Conservation (phyloP, 2,797 vertebrate species). For the Enteromius argenteus region DNA sequence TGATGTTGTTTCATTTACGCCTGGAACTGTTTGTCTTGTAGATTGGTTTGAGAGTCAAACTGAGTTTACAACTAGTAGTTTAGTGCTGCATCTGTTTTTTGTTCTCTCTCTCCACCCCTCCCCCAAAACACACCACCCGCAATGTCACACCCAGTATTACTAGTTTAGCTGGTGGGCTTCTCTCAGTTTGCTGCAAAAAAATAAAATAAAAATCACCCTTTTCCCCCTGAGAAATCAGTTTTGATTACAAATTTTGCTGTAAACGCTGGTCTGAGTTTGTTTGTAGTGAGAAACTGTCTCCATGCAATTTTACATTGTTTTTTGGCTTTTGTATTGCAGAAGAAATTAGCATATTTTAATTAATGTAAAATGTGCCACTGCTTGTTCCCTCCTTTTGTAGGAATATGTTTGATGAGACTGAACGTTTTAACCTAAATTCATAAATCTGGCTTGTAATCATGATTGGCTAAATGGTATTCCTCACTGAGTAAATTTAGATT, state of each 20-base stretch:
- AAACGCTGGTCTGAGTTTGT: background rate
- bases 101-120: constrained; percentile 69
- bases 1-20: background rate
- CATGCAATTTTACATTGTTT: background rate
- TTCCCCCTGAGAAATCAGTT: background rate
- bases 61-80: constrained; percentile 67
- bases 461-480: background rate
- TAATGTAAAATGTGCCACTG: background rate
- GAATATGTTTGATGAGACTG: background rate
- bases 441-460: background rate
- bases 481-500: background rate
- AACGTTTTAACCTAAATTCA: background rate
- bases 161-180: constrained; percentile 74
- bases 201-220: constrained; percentile 65
- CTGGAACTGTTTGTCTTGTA: background rate
- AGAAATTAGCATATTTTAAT: background rate
- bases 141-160: constrained; percentile 79
- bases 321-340: background rate
- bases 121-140: constrained; percentile 65
- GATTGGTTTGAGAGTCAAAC: constrained; percentile 49
- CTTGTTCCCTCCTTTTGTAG: background rate
- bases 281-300: background rate
- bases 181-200: constrained; percentile 67
- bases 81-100: constrained; percentile 76
- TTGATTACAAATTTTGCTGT: background rate